phyloP scores from a whole-genome alignment of 1,140 invertebrate genomes.

The Drosophila paulistorum region DNA sequence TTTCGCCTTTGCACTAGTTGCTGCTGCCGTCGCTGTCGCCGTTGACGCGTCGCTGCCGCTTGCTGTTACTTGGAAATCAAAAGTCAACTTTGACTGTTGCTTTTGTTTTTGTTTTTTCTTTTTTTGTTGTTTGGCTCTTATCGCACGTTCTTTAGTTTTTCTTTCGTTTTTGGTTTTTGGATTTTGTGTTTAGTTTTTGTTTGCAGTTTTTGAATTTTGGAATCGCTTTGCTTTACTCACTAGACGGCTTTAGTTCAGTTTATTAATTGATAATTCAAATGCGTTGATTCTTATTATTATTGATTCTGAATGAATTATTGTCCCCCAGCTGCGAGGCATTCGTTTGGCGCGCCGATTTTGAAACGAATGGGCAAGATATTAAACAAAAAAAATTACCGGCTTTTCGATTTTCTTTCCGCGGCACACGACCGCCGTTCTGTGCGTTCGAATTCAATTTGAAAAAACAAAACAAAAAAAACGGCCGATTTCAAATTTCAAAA shows the following conservation, averaged over 20 bases:
- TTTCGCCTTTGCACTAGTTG: constrained; percentile 32
- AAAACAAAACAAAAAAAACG: too few species aligned
- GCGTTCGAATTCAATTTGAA: too few species aligned
- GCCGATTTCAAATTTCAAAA: too few species aligned
- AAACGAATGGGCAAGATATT: not conserved
- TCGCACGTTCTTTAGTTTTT: constrained; percentile 59
- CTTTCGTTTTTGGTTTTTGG: not conserved
- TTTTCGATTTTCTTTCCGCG: too few species aligned
- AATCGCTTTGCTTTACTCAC: too few species aligned
- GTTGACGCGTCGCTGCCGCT: constrained; percentile 8
- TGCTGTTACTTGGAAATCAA: constrained; percentile 44
- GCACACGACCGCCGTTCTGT: too few species aligned
- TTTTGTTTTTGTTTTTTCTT: constrained; percentile 25
- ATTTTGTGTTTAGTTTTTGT: constrained; percentile 13
- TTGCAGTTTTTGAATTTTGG: not conserved
- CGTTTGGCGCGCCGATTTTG: constrained; percentile 28
- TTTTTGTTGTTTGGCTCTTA: constrained; percentile 49
- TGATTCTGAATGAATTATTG: too few species aligned
- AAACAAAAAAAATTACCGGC: too few species aligned
- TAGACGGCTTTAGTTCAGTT: constrained; percentile 13
- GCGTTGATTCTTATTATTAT: not conserved
- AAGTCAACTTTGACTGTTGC: constrained; percentile 51
- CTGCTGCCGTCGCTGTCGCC: constrained; percentile 13
- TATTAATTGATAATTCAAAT: not conserved
- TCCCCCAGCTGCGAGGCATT: too few species aligned